Evolutionary conservation across 1,140 invertebrate species (phyloP).

Genomic region (Magallana ariakensis): DNA sequence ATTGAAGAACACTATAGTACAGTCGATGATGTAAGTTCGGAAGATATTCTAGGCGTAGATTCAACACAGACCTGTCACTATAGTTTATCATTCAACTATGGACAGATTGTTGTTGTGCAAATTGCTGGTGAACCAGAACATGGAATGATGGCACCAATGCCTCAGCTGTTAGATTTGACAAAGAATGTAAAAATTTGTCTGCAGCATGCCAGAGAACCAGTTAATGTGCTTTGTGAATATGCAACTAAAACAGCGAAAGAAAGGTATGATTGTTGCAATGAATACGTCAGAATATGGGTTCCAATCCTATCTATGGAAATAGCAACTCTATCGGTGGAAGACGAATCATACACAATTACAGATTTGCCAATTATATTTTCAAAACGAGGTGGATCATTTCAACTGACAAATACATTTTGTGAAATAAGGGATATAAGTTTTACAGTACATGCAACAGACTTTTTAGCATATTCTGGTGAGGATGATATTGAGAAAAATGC

Average conservation of each 20-base stretch:
- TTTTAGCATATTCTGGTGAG: not conserved
- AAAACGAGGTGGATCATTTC: slow-evolving; percentile 49
- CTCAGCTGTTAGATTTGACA: slow-evolving; percentile 57
- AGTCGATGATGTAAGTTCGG: slow-evolving; percentile 51
- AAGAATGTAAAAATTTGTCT: slow-evolving; percentile 63
- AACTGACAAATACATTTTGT: slow-evolving; percentile 45
- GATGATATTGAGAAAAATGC: not conserved
- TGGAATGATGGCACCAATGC: slow-evolving; percentile 59
- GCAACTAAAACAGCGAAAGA: slow-evolving; percentile 41
- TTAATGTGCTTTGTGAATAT: slow-evolving; percentile 49
- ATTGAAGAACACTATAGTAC: not conserved
- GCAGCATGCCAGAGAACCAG: slow-evolving; percentile 61
- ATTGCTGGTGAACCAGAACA: slow-evolving; percentile 57
- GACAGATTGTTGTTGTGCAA: slow-evolving; percentile 59
- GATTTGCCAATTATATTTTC: slow-evolving; percentile 44
- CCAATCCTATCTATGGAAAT: slow-evolving; percentile 67
- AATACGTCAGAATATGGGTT: slow-evolving; percentile 61
- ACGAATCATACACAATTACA: slow-evolving; percentile 55
- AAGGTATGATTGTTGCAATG: slow-evolving; percentile 42
- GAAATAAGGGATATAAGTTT: slow-evolving; percentile 55
- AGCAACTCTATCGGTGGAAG: slow-evolving; percentile 52
- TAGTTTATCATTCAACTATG: slow-evolving; percentile 56
- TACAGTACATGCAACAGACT: slow-evolving; percentile 27
- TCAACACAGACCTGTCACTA: slow-evolving; percentile 55
- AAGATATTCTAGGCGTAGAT: slow-evolving; percentile 29